Evolutionary conservation across 2,888 invertebrate species (phyloP), one percentile per base, ranked within the genome.

Genomic region (Andrena bucephala): DNA sequence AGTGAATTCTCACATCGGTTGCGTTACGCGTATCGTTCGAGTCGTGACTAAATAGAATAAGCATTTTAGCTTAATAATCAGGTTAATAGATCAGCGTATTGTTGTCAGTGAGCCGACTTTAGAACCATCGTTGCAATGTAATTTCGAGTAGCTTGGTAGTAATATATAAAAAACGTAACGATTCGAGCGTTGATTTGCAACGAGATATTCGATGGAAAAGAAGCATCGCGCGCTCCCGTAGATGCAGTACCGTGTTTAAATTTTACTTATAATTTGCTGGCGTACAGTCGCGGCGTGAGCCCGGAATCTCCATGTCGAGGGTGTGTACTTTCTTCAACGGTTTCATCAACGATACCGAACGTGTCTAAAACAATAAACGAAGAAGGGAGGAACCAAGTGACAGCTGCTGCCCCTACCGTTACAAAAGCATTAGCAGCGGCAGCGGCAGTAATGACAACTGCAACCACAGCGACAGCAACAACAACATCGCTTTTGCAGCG

Each of bases 231-330:
- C 36, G 57, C 24, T 20, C 24, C 27, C 33, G 0, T 27, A 16
- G 27, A 77, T 68, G 90, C 87, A 89, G 92, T 92, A 90, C 91
- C 88, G 91, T 92, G 91, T 92, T 91, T 91, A 85, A 83, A 76
- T 84, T 92, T 93, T 78, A 92, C 91, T 92, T 93, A 93, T 93
- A 79, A 93, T 93, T 94, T 93, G 93, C 93, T 93, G 92, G 89
- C 91, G 88, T 86, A 85, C 90, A 94, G 94, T 89, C 94, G 94
- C 87, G 91, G 92, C 84, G 81, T 90, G 77, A 92, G 93, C 81
- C 91, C 92, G 87, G 93, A 93, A 84, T 90, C 91, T 48, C 65
- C 76, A 65, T 83, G 57, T 83, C 83, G 92, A 81, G 88, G 90
- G 73, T 88, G 60, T 33, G 74, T 68, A 62, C 42, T 42, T 42